Base-by-base conservation (phyloP, 1,140 invertebrate species). In the Diorhabda elongata region DNA sequence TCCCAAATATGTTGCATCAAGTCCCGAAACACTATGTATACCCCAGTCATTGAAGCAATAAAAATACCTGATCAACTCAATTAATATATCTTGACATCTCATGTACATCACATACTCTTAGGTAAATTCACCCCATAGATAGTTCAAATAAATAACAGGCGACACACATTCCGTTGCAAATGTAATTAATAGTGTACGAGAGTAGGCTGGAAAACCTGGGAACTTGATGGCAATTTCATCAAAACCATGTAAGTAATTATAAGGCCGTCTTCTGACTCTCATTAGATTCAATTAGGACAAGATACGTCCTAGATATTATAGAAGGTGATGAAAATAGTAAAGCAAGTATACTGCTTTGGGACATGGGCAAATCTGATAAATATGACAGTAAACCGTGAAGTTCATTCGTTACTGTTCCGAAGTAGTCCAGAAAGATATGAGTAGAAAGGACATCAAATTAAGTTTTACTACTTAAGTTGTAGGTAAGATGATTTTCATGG, bases 271-370 rank as follows among this genome's bases (percentile, higher is more conserved):
- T 52, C 47, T 52, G 3, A 52, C 47, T 52, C 47, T 52, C n/a
- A 52, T 52, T 52, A 52, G 47, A 52, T 52, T 52, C 47, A 52
- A 52, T 52, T 52, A 52, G 47, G 47, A n/a, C 47, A 52, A 52
- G 47, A 52, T 52, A 52, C 47, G 47, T 52, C 47, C 47, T n/a
- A 52, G 47, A 52, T 52, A 52, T 52, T 52, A 52, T n/a, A 6
- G 47, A 8, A 52, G 47, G 47, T 52, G n/a, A 52, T 52, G 47
- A 52, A 52, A 52, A 52, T 52, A 52, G 47, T 52, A 52, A 52
- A 52, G 6, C 47, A n/a, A n/a, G n/a, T 52, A 2, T 52, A 52
- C 47, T 6, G 47, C 26, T 52, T 52, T 52, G 47, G 47, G 47
- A 8, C 47, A 52, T 6, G 47, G 47, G n/a, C 47, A 52, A 6